These are phyloP conservation scores for Nerophis lumbriciformis DNA, from an alignment of 2,113 vertebrate species.

Conservation along the genomic window DNA sequence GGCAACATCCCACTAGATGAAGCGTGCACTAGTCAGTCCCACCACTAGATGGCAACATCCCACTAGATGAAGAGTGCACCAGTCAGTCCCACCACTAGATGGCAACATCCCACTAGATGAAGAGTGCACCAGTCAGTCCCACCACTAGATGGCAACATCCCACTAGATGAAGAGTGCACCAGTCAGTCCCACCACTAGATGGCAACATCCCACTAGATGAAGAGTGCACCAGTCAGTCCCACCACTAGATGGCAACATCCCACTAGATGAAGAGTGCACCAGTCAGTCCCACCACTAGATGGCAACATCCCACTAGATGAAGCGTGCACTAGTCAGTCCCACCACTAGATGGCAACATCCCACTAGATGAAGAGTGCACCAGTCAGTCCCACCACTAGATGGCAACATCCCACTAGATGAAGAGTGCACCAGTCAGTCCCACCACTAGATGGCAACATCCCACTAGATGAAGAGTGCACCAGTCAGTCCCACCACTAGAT, in stretches of 20 bases:
- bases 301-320: too few relatives aligned
- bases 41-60: conserved; percentile 47
- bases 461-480: neutral
- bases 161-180: neutral
- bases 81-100: too few relatives aligned
- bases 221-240: conserved; percentile 6
- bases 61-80: neutral
- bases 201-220: too few relatives aligned
- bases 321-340: conserved; percentile 7
- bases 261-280: neutral
- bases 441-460: conserved; percentile 47
- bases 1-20: too few relatives aligned
- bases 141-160: conserved; percentile 47
- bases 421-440: conserved; percentile 6
- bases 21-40: conserved; percentile 7
- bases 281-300: too few relatives aligned
- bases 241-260: conserved; percentile 47
- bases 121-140: conserved; percentile 6
- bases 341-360: conserved; percentile 47
- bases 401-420: too few relatives aligned
- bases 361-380: neutral
- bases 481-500: too few relatives aligned
- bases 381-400: too few relatives aligned
- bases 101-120: too few relatives aligned
- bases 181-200: too few relatives aligned